These are phyloP conservation scores for Argyresthia albistria DNA, from an alignment of 2,888 invertebrate species.

Conservation along the genomic window DNA sequence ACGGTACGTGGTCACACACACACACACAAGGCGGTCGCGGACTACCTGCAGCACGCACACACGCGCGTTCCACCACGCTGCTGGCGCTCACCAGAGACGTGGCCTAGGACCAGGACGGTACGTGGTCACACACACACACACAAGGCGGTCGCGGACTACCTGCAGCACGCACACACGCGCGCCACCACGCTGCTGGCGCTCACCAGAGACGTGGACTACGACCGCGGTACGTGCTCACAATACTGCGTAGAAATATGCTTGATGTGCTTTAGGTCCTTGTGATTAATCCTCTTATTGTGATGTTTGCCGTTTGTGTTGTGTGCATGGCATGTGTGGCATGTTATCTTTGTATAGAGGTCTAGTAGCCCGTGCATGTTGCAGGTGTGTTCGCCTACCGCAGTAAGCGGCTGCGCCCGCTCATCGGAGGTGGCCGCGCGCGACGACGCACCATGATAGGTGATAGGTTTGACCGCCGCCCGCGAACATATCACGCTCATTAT, in stretches of 20 bases:
- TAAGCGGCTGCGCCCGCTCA: constrained; percentile 22
- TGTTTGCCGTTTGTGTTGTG: too few relatives aligned
- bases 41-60: constrained; percentile 78
- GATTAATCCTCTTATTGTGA: too few relatives aligned
- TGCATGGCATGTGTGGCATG: too few relatives aligned
- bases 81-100: constrained; percentile 90
- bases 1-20: constrained; percentile 64
- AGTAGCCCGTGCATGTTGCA: constrained; percentile 16
- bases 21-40: constrained; percentile 86
- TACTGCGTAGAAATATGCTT: too few relatives aligned
- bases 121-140: constrained; percentile 82
- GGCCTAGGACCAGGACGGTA: constrained; percentile 93
- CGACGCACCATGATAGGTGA: constrained; percentile 17
- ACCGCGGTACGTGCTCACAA: constrained; percentile 14
- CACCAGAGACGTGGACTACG: too few relatives aligned
- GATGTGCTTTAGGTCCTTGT: too few relatives aligned
- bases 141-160: constrained; percentile 82
- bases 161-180: constrained; percentile 80
- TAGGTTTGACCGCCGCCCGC: constrained; percentile 33
- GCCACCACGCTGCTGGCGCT: too few relatives aligned
- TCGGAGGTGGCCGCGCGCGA: constrained; percentile 25
- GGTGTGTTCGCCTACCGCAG: constrained; percentile 16
- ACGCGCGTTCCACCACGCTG: constrained; percentile 81
- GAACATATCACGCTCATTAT: constrained; percentile 9
- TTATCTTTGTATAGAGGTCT: too few relatives aligned